Conservation (phyloP, 2,888 invertebrate genomes). For the Polyommatus icarus region DNA sequence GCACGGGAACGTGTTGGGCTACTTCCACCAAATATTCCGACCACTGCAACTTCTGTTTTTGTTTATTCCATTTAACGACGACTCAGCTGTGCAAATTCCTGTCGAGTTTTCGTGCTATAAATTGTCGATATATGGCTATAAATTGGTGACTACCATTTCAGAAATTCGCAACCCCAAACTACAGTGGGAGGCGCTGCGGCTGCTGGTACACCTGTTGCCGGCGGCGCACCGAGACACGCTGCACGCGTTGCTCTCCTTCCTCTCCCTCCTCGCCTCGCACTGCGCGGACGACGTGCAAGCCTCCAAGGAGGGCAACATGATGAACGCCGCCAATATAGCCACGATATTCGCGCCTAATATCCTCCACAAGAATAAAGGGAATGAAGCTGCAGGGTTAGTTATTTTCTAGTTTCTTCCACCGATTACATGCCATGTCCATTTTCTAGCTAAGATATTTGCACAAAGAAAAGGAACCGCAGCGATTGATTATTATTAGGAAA, state of each 20-base stretch:
- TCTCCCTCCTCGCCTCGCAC: conserved; percentile 87
- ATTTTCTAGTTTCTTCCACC: neutral
- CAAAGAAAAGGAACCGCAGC: neutral
- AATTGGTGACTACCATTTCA: conserved; percentile 51
- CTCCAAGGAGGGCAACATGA: conserved; percentile 87
- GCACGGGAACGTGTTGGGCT: too few relatives aligned
- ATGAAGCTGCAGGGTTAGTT: conserved; percentile 69
- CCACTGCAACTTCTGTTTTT: too few relatives aligned
- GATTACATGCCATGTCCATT: neutral
- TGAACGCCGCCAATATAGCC: conserved; percentile 95
- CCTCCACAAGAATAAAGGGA: conserved; percentile 87
- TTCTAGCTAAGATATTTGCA: neutral
- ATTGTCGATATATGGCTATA: too few relatives aligned
- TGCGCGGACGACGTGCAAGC: conserved; percentile 83
- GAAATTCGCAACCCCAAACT: conserved; percentile 90
- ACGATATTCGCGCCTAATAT: conserved; percentile 97
- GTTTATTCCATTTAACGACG: too few relatives aligned
- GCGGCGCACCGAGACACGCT: conserved; percentile 94
- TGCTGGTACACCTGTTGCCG: conserved; percentile 92
- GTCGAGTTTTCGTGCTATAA: too few relatives aligned
- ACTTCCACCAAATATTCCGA: too few relatives aligned
- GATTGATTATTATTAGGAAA: too few relatives aligned
- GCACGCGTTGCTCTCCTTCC: conserved; percentile 89
- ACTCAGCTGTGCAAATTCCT: too few relatives aligned
- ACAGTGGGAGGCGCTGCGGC: conserved; percentile 90